Percentiles rank a stretch among this genome's conserved stretches.
Evolutionary conservation across 2,888 invertebrate genomes (phyloP).

Genomic region (Mechanitis messenoides): DNA sequence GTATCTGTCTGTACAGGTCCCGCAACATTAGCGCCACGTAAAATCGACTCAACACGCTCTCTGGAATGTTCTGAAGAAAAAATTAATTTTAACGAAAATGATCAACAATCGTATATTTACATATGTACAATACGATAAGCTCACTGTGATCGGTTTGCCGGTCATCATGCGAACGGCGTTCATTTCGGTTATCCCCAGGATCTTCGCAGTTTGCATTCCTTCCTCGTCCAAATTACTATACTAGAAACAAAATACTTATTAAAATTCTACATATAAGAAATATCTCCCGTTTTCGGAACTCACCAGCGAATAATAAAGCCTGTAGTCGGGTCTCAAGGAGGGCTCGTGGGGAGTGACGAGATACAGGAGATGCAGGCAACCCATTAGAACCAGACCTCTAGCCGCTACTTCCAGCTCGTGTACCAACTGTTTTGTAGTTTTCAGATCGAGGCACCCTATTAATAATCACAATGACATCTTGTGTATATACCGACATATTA

Average conservation of each 20-base stretch:
- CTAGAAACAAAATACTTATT: slow-evolving; percentile 47
- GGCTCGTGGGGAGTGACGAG: slow-evolving; percentile 88
- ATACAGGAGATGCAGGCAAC: slow-evolving; percentile 90
- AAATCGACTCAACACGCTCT: slow-evolving; percentile 83
- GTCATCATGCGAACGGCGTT: slow-evolving; percentile 81
- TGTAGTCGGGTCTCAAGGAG: slow-evolving; percentile 69
- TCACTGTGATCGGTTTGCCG: slow-evolving; percentile 79
- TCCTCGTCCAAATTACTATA: slow-evolving; percentile 79
- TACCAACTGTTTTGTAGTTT: slow-evolving; percentile 82
- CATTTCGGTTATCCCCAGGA: slow-evolving; percentile 87
- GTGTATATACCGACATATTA: too few relatives aligned
- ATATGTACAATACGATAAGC: slow-evolving; percentile 20
- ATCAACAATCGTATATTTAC: too few relatives aligned
- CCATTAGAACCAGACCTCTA: slow-evolving; percentile 84
- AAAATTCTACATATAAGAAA: not conserved
- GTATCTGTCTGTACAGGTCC: slow-evolving; percentile 83
- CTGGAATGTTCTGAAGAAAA: slow-evolving; percentile 73
- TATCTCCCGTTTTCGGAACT: slow-evolving; percentile 32
- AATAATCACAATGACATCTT: not conserved
- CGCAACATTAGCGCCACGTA: slow-evolving; percentile 91
- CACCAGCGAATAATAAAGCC: slow-evolving; percentile 79
- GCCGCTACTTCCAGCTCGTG: slow-evolving; percentile 84
- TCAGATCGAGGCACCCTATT: slow-evolving; percentile 86
- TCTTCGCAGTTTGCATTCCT: slow-evolving; percentile 82
- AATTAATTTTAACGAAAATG: not conserved